Base-by-base conservation (phyloP, 2,797 vertebrate genomes). In the Carapus acus region DNA sequence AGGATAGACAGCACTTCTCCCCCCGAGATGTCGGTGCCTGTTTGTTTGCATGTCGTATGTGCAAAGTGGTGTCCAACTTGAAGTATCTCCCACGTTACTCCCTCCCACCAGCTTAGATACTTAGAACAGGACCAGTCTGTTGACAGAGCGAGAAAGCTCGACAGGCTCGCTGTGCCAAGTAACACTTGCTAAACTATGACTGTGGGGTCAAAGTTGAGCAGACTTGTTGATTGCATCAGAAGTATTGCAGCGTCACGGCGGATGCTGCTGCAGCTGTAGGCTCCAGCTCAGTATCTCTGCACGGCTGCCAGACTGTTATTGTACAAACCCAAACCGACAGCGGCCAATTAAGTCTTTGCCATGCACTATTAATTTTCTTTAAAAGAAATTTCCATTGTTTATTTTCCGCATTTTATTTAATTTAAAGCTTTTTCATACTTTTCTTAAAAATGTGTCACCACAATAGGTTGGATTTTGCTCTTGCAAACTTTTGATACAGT, bases 361-460 rank as follows among this genome's bases (percentile, higher is more conserved):
- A 68, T 77, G 65, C 79, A 80, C 78, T 68, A 60, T 12, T 2
- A 48, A 37, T 56, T 60, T 76, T 69, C 55, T 66, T 73, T 16
- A 58, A 58, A 74, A 67, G 19, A 71, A 65, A 58, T 49, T 67
- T 61, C 49, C 17, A 59, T 44, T 81, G 72, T 76, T 66, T 67
- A 49, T 58, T 50, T 58, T 41, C 20, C 23, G 55, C 56, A 15
- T 79, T 72, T 17, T 75, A 59, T 69, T 71, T 66, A 67, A 76
- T 76, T 67, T 62, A 57, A 75, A 68, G 66, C 21, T 58, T 49
- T 52, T 34, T 24, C 22, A 21, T 46, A 31, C 33, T 71, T 78
- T 66, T 65, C 49, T 61, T 73, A 76, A 49, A 72, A 58, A 71
- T 73, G 53, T 84, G 47, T 78, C 54, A 74, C 50, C 71, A 58